Base-by-base conservation (phyloP, 1,140 invertebrate genomes). In the Anastrepha ludens region DNA sequence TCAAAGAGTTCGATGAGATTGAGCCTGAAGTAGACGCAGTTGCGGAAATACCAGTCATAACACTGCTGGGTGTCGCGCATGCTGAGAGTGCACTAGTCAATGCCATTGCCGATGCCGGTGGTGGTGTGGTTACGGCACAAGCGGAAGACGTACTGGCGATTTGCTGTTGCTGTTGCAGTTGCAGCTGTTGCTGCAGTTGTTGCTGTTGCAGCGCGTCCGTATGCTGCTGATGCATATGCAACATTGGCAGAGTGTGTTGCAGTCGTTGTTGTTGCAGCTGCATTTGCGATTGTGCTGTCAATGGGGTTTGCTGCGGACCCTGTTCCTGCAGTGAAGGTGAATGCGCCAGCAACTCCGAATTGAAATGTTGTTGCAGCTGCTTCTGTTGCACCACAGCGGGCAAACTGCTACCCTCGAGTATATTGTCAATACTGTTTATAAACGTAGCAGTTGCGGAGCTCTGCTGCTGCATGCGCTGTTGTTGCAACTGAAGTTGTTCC, bases 341-440 rank as follows among this genome's bases (percentile, higher is more conserved):
- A 2, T 29, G 47, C 74, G 74, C 17, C 5, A 81, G 20, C 47
- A 81, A 11, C 50, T 81, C 74, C 7, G 74, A 17, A 81, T n/a
- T 50, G n/a, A 81, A 81, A 55, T 86, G 85, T 59, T 64, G 86
- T 17, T 67, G 67, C 62, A 59, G 70, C 29, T 88, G 87, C 50
- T 88, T 85, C 2, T 88, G 87, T 78, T 88, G 86, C 9, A 39
- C 50, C 9, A 50, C 70, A 41, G 47, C 59, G 29, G 86, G 70
- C 86, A 87, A 58, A 55, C 9, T 55, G 15, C 88, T 85, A 15
- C 44, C 59, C 29, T 86, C 86, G 41, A 88, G 50, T 58, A 88
- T 88, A 65, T 87, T 88, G 58, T 88, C 88, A n/a, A 88, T 88
- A 64, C 88, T 88, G 64, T 87, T 88, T 3, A 88, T 87, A n/a